Evolutionary conservation across 2,113 vertebrate species (phyloP), one percentile per base, ranked within the genome.

Genomic region (Dasyprocta punctata): DNA sequence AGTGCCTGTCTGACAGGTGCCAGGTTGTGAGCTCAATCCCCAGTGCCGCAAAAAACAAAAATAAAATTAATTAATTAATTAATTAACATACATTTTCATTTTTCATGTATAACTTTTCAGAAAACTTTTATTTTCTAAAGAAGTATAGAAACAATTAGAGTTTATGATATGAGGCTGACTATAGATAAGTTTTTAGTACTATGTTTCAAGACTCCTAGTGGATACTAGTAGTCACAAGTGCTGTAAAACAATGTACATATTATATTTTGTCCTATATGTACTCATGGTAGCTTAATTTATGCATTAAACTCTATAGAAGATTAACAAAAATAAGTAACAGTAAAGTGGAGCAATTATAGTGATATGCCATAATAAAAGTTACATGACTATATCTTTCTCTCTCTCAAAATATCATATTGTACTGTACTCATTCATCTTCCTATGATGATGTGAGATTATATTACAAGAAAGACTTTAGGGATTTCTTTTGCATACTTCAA

Each of bases 71-170:
- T n/a, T n/a, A n/a, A n/a, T n/a, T n/a, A n/a, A n/a, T n/a, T n/a
- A 1, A 61, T 65, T 88, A 28, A n/a, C n/a, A 71, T 69, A 26
- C 49, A 85, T 17, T 63, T 69, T 49, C 2, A 60, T 71, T 90
- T 93, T 92, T 89, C 33, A 93, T 54, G 24, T 0, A 36, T 0
- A 30, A 49, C 28, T 82, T 88, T 85, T 90, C 28, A 78, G 36
- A 96, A 84, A 95, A 90, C 0, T 41, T 94, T 85, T 95, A 44
- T 63, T 88, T 65, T 75, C 65, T 89, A 86, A 86, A 95, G 38
- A 86, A n/a, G 49, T 56, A 88, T 30, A 36, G 3, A 69, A 38
- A 14, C 11, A 61, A 30, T 80, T 26, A 77, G 9, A 87, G 33
- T 84, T 73, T 69, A 83, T 71, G 22, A 14, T 83, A 7, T 86